Percentiles rank a stretch among this genome's conserved stretches.
These are phyloP conservation scores for Philhelius pedissequus DNA, from an alignment of 2,888 invertebrate genomes.

Conservation along the genomic window DNA sequence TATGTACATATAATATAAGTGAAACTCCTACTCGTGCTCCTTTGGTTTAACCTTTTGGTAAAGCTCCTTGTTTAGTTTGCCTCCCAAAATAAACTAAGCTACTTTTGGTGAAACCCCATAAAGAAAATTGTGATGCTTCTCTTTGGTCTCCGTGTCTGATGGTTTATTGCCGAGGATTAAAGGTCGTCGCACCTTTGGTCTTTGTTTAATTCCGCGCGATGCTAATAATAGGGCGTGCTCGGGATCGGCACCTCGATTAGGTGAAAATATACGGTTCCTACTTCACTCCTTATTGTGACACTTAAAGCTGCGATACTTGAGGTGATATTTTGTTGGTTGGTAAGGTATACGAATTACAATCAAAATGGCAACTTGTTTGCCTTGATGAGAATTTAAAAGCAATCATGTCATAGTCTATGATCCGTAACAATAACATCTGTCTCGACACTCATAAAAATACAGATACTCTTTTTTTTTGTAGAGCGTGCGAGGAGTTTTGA, in stretches of 20 bases:
- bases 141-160: conserved; percentile 39
- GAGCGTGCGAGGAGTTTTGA: no score
- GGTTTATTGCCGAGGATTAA: conserved; percentile 28
- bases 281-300: conserved; percentile 16
- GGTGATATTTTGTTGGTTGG: no score
- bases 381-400: no score
- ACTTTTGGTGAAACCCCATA: not conserved
- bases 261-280: conserved; percentile 44
- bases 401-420: no score
- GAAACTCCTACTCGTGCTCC: conserved; percentile 40
- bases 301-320: not conserved
- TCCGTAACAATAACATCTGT: no score
- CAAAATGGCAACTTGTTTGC: no score
- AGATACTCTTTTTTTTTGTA: no score
- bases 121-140: conserved; percentile 42
- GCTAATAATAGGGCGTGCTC: conserved; percentile 61
- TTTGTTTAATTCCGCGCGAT: conserved; percentile 17
- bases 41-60: conserved; percentile 32
- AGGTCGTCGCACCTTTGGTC: conserved; percentile 50
- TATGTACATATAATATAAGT: not conserved
- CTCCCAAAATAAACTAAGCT: conserved; percentile 24
- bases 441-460: no score
- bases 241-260: conserved; percentile 48
- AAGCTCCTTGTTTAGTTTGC: conserved; percentile 23
- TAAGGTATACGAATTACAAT: no score